A percentile compares a stretch with the other conserved stretches of the same genome.
Evolutionary conservation across 2,888 invertebrate species (phyloP).

Genomic region (Kuschelorhynchus macadamiae): DNA sequence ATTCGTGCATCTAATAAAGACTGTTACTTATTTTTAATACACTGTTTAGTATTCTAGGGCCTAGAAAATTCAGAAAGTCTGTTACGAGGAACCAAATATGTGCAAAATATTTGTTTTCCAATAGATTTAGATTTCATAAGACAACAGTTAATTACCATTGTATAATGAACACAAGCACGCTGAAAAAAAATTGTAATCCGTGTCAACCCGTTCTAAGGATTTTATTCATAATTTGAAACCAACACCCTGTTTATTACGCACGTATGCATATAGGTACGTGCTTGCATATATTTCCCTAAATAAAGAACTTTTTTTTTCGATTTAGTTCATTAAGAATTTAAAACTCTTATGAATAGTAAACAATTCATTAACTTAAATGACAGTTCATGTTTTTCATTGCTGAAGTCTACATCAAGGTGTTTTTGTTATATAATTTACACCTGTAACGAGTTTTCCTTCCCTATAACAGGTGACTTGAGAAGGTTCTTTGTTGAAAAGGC

Average conservation of each 20-base stretch:
- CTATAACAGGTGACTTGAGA: too few species aligned
- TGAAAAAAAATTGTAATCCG: conserved; percentile 23
- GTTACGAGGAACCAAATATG: too few species aligned
- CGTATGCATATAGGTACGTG: not conserved
- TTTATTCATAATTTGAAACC: conserved; percentile 21
- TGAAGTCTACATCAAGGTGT: not conserved
- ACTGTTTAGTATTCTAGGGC: too few species aligned
- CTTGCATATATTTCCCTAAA: conserved; percentile 36
- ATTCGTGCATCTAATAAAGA: too few species aligned
- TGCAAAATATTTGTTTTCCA: too few species aligned
- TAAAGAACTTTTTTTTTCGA: conserved; percentile 5
- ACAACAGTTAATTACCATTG: too few species aligned
- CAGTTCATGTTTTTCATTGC: not conserved
- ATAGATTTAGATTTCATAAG: too few species aligned
- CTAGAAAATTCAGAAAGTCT: too few species aligned
- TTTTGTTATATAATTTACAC: not conserved
- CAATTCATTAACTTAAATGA: conserved; percentile 12
- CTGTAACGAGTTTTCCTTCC: too few species aligned
- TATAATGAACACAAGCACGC: not conserved
- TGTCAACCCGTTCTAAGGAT: conserved; percentile 42
- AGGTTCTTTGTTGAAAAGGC: too few species aligned
- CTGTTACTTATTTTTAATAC: too few species aligned
- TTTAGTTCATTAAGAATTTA: conserved; percentile 36
- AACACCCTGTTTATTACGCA: conserved; percentile 37
- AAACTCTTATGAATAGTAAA: conserved; percentile 22